phyloP scores from a whole-genome alignment of 2,888 invertebrate species.

The Coleophora deauratella region DNA sequence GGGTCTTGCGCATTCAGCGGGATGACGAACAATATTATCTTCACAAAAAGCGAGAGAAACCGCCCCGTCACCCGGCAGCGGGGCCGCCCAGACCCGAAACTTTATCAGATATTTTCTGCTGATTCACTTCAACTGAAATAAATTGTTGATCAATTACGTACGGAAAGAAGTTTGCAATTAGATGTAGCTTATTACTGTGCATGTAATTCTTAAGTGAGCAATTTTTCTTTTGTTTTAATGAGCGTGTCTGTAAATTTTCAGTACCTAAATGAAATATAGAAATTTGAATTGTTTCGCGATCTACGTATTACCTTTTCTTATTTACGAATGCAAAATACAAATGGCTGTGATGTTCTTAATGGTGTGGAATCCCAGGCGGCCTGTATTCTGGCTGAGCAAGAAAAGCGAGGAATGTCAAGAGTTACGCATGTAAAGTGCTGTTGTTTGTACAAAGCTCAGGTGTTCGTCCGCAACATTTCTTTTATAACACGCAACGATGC shows the following conservation, averaged over 20 bases:
- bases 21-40: slow-evolving; percentile 32
- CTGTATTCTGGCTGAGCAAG: too few species aligned
- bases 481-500: slow-evolving; percentile 22
- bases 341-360: slow-evolving; percentile 3
- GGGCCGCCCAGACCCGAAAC: slow-evolving; percentile 11
- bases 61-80: slow-evolving; percentile 20
- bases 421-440: too few species aligned
- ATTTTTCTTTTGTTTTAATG: too few species aligned
- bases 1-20: slow-evolving; percentile 1
- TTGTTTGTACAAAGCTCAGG: slow-evolving; percentile 19
- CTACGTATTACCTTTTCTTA: too few species aligned
- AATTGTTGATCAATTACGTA: neutral
- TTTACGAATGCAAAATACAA: neutral
- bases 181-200: too few species aligned
- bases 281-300: too few species aligned
- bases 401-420: slow-evolving; percentile 3
- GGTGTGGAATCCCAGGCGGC: neutral
- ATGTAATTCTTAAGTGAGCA: too few species aligned
- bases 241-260: too few species aligned
- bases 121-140: slow-evolving; percentile 15
- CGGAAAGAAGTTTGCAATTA: too few species aligned
- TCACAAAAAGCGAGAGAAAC: slow-evolving; percentile 22
- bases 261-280: too few species aligned
- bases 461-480: slow-evolving; percentile 25
- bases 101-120: slow-evolving; percentile 15